phyloP scores from a whole-genome alignment of 2,113 vertebrate genomes.

The Pedionomus torquatus region DNA sequence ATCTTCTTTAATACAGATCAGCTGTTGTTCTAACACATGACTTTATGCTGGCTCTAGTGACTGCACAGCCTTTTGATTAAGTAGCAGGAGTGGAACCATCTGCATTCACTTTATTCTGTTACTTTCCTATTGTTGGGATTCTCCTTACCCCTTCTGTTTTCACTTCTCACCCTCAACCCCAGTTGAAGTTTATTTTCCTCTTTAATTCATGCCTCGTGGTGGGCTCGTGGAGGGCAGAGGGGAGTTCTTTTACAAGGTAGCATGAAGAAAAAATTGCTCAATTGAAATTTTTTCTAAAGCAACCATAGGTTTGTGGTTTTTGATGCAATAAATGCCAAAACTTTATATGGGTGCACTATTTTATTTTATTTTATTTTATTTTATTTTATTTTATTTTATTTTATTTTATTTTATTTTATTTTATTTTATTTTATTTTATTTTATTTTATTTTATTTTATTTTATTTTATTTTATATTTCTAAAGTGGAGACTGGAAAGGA shows the following conservation, averaged over 20 bases:
- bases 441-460: background rate
- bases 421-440: background rate
- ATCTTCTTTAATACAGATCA: slow-evolving; percentile 88
- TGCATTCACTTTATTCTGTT: slow-evolving; percentile 69
- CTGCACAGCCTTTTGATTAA: slow-evolving; percentile 78
- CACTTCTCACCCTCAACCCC: slow-evolving; percentile 40
- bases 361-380: background rate
- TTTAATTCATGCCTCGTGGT: slow-evolving; percentile 45
- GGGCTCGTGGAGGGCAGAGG: background rate
- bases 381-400: background rate
- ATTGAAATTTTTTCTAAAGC: background rate
- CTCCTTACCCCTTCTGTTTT: slow-evolving; percentile 48
- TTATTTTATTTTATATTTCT: background rate
- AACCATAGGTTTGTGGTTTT: background rate
- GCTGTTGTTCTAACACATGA: slow-evolving; percentile 84
- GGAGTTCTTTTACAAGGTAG: slow-evolving; percentile 22
- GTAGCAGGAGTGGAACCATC: slow-evolving; percentile 74
- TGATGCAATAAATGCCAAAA: background rate
- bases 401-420: background rate
- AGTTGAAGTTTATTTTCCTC: slow-evolving; percentile 47
- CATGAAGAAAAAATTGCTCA: background rate
- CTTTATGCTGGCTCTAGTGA: slow-evolving; percentile 75
- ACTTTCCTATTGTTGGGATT: slow-evolving; percentile 54
- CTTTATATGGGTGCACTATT: background rate
- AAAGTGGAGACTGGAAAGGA: background rate